Evolutionary conservation across 1,140 invertebrate genomes (phyloP).

Genomic region (Drosophila ironensis): DNA sequence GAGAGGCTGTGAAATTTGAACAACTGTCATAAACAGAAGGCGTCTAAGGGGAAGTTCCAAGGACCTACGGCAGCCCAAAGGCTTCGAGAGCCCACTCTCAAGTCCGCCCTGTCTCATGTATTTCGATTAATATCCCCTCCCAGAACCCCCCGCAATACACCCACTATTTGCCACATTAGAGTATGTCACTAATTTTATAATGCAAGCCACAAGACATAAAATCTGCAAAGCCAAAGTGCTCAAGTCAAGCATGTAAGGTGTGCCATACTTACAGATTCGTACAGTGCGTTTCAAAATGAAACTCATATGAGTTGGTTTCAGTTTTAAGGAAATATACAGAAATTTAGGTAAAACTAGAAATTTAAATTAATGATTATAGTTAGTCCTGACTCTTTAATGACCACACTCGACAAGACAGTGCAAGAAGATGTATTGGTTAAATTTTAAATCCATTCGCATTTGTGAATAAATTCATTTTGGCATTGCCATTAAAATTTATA

Average conservation of each 20-base stretch:
- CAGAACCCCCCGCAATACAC: background rate
- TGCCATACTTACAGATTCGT: constrained; percentile 2
- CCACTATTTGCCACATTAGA: constrained; percentile 15
- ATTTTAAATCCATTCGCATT: no score
- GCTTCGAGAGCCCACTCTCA: no score
- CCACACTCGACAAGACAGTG: no score
- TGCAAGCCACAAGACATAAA: constrained; percentile 58
- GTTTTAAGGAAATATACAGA: background rate
- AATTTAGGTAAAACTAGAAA: no score
- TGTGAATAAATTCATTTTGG: no score
- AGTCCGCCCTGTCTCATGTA: background rate
- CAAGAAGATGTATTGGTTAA: no score
- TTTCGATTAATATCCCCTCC: background rate
- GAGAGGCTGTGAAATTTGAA: constrained; percentile 25
- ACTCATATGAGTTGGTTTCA: background rate
- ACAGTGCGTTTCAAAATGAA: constrained; percentile 1
- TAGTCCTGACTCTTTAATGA: no score
- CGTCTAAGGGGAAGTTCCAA: background rate
- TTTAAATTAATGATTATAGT: no score
- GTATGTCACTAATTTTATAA: constrained; percentile 67
- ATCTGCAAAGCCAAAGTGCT: constrained; percentile 55
- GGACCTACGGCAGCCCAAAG: no score
- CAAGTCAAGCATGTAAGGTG: constrained; percentile 14
- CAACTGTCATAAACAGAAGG: constrained; percentile 38
- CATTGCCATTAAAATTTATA: no score